Evolutionary conservation across 2,888 invertebrate species (phyloP).

Genomic region (Caenorhabditis angaria): DNA sequence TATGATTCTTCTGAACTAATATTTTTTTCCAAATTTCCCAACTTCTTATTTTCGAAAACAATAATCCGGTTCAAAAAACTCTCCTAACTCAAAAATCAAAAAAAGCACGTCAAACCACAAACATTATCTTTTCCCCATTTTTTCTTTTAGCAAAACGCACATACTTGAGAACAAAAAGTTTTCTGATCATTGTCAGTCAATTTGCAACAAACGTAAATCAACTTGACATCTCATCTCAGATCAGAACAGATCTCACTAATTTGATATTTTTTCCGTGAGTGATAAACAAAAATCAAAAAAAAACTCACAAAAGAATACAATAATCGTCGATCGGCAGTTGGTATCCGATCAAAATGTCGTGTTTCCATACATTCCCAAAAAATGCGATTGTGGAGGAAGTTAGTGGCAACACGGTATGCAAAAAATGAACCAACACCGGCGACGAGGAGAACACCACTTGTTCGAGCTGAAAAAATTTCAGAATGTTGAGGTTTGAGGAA

Average conservation of each 20-base stretch:
- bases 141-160: too few relatives aligned
- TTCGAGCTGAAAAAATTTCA: constrained; percentile 66
- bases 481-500: not conserved
- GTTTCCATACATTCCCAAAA: constrained; percentile 65
- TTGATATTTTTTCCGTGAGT: not conserved
- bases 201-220: constrained; percentile 1
- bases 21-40: too few relatives aligned
- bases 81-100: too few relatives aligned
- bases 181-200: not conserved
- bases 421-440: constrained; percentile 71
- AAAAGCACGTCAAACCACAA: too few relatives aligned
- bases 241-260: not conserved
- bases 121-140: too few relatives aligned
- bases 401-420: constrained; percentile 66
- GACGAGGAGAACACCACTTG: constrained; percentile 67
- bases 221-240: not conserved
- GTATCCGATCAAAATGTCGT: constrained; percentile 55
- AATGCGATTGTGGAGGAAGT: constrained; percentile 43
- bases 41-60: too few relatives aligned
- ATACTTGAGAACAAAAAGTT: too few relatives aligned
- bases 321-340: constrained; percentile 64
- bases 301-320: constrained; percentile 48
- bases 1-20: too few relatives aligned
- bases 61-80: too few relatives aligned
- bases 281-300: not conserved